These are phyloP conservation scores for Laticauda colubrina DNA, from an alignment of 2,113 vertebrate species.

Conservation along the genomic window DNA sequence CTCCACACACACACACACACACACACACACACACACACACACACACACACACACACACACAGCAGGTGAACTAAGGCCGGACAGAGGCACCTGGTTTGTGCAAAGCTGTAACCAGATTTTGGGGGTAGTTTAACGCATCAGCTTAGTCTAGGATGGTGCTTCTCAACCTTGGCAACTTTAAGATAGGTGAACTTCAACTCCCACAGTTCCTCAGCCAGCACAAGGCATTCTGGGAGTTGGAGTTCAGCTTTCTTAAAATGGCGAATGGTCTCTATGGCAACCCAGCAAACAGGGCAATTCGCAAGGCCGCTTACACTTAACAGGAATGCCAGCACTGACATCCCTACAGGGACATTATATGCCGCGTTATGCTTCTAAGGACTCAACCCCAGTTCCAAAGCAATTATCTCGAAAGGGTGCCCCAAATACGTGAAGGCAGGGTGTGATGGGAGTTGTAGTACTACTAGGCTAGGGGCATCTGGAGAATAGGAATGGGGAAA, in stretches of 20 bases:
- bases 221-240: neutral
- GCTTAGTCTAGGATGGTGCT: neutral
- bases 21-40: too few relatives aligned
- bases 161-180: neutral
- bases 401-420: neutral
- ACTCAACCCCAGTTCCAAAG: neutral
- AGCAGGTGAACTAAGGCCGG: neutral
- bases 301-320: neutral
- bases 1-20: too few relatives aligned
- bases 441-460: neutral
- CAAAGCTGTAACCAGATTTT: neutral
- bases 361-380: neutral
- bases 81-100: too few relatives aligned
- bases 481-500: neutral
- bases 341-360: neutral
- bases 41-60: too few relatives aligned
- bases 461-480: neutral
- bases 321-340: neutral
- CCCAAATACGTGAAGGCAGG: neutral
- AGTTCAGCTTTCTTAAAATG: neutral
- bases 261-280: neutral
- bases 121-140: neutral
- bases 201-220: neutral
- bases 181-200: neutral
- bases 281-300: neutral